Conservation (phyloP, 2,888 invertebrate species). For the Hermaeophaga mercurialis region DNA sequence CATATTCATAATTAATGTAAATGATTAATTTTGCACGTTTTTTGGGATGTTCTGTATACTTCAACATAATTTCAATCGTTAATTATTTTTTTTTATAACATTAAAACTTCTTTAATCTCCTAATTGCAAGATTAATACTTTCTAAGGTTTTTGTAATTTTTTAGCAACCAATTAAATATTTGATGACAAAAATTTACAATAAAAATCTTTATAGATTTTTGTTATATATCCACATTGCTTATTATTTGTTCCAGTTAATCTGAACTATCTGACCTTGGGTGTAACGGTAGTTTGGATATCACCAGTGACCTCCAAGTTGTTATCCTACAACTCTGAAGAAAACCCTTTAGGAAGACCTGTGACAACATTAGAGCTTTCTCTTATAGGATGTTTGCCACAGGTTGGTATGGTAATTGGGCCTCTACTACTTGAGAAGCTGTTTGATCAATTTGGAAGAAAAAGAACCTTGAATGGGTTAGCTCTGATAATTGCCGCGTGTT, state of each 20-base stretch:
- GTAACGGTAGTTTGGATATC: constrained; percentile 21
- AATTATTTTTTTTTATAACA: too few relatives aligned
- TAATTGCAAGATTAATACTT: too few relatives aligned
- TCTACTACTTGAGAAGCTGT: constrained; percentile 7
- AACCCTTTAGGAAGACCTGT: constrained; percentile 26
- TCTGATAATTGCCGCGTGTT: background rate
- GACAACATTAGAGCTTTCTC: constrained; percentile 18
- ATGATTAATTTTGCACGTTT: too few relatives aligned
- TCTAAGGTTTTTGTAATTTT: too few relatives aligned
- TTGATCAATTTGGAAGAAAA: constrained; percentile 20
- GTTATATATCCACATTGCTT: too few relatives aligned
- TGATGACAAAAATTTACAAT: too few relatives aligned
- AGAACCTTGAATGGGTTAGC: constrained; percentile 2
- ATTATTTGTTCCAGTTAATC: constrained; percentile 16
- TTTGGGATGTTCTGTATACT: too few relatives aligned
- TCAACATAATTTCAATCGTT: too few relatives aligned
- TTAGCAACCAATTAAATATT: too few relatives aligned
- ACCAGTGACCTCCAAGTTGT: constrained; percentile 21
- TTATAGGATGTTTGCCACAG: constrained; percentile 12
- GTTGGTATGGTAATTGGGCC: constrained; percentile 13
- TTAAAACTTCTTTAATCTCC: background rate
- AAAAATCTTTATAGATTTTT: too few relatives aligned
- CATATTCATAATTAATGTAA: too few relatives aligned
- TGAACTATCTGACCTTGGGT: constrained; percentile 13
- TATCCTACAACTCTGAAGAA: constrained; percentile 12